Evolutionary conservation across 2,797 vertebrate genomes (phyloP), one percentile per base, ranked within the genome.

Genomic region (Parotocinclus haroldoi): DNA sequence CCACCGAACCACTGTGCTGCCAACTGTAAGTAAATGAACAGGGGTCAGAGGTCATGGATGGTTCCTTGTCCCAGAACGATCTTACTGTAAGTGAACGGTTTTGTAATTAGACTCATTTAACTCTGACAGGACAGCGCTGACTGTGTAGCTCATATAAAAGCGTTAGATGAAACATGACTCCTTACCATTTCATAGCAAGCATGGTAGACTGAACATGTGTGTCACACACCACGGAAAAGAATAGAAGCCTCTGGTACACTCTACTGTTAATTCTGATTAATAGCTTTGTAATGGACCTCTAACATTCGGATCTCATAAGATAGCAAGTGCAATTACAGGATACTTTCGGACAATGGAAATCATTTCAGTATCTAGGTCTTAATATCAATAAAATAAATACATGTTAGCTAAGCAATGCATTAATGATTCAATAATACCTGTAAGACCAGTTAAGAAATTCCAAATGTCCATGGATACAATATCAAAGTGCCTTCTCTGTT

Each of bases 401-500:
- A 36, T 64, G 66, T 68, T 38, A 36, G 6, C 11, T 6, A 75
- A 48, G 37, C 80, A 79, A 83, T 77, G 78, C 71, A 83, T 49
- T 78, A 78, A 83, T 38, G 83, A 77, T 74, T 76, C 81, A 76
- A 45, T 40, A 48, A 79, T 69, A 66, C 61, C 83, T 71, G 73
- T 72, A 1, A 39, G 62, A 48, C 39, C 55, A 70, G 44, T 78
- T 51, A 52, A 68, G 72, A 51, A 42, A 37, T 51, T 55, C 46
- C 70, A 80, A 51, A 58, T 79, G 79, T 75, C 61, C 58, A 71
- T 88, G 83, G 84, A 82, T 68, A 61, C 42, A 69, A 73, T 82
- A 73, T 85, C 79, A 89, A 91, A 89, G 89, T 92, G 89, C 89
- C 85, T 87, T 82, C 81, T 84, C 80, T 87, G 84, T 65, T 5